Conservation (phyloP, 2,888 invertebrate genomes). For the Adelognathus sp. region DNA sequence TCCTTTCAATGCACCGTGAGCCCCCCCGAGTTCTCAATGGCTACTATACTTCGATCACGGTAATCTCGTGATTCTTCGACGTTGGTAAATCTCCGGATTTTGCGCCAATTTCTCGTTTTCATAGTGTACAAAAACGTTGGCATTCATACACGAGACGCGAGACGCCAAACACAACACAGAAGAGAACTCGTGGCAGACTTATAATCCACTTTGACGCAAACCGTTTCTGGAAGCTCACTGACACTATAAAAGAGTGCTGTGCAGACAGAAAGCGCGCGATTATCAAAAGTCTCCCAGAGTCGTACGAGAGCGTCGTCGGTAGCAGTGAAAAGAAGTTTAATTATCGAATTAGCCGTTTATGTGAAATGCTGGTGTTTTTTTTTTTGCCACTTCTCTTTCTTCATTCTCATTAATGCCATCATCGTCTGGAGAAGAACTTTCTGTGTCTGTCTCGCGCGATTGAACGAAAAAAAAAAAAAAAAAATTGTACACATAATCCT, state of each 20-base stretch:
- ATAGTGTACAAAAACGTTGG: slow-evolving; percentile 62
- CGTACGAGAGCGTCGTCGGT: background rate
- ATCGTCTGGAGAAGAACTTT: slow-evolving; percentile 48
- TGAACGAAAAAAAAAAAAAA: too few species aligned
- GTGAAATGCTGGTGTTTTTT: background rate
- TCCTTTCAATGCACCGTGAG: slow-evolving; percentile 59
- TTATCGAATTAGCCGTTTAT: slow-evolving; percentile 37
- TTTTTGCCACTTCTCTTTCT: background rate
- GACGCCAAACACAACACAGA: slow-evolving; percentile 12
- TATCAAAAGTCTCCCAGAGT: background rate
- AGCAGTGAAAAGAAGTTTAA: slow-evolving; percentile 47
- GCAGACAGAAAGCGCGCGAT: background rate
- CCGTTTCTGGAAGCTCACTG: slow-evolving; percentile 54
- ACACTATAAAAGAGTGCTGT: background rate
- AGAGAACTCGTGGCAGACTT: slow-evolving; percentile 35
- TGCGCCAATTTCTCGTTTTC: slow-evolving; percentile 70
- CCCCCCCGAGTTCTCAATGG: slow-evolving; percentile 23
- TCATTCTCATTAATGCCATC: slow-evolving; percentile 56
- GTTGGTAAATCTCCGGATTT: slow-evolving; percentile 44
- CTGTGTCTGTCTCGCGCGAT: background rate
- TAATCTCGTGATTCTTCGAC: slow-evolving; percentile 75
- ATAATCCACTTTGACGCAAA: slow-evolving; percentile 74
- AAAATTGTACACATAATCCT: slow-evolving; percentile 14
- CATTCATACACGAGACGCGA: slow-evolving; percentile 61
- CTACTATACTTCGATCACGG: slow-evolving; percentile 53